phyloP scores from a whole-genome alignment of 2,797 vertebrate genomes.

The Prunella strophiata region DNA sequence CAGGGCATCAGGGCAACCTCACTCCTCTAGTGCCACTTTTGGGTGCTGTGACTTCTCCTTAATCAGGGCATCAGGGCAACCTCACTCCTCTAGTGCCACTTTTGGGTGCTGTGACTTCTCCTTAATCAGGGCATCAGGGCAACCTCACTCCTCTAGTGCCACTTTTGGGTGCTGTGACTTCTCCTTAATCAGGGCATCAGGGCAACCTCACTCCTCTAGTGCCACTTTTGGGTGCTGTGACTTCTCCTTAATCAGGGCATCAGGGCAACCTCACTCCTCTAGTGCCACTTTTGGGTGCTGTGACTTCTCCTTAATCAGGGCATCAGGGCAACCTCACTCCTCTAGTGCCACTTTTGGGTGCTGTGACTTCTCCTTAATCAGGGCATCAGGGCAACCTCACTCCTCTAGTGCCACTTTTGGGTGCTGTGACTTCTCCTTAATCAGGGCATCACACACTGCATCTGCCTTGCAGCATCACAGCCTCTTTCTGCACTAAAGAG shows the following conservation, averaged over 20 bases:
- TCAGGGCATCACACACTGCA: neutral
- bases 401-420: neutral
- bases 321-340: neutral
- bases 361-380: neutral
- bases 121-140: neutral
- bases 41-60: neutral
- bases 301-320: neutral
- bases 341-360: neutral
- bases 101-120: neutral
- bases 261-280: neutral
- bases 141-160: neutral
- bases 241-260: neutral
- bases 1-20: neutral
- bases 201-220: neutral
- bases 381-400: neutral
- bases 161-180: neutral
- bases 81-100: neutral
- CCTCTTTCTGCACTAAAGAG: neutral
- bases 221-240: neutral
- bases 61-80: neutral
- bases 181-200: neutral
- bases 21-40: neutral
- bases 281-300: neutral
- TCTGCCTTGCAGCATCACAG: neutral
- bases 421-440: neutral